phyloP scores from a whole-genome alignment of 2,888 invertebrate genomes.

The Neria commutata region DNA sequence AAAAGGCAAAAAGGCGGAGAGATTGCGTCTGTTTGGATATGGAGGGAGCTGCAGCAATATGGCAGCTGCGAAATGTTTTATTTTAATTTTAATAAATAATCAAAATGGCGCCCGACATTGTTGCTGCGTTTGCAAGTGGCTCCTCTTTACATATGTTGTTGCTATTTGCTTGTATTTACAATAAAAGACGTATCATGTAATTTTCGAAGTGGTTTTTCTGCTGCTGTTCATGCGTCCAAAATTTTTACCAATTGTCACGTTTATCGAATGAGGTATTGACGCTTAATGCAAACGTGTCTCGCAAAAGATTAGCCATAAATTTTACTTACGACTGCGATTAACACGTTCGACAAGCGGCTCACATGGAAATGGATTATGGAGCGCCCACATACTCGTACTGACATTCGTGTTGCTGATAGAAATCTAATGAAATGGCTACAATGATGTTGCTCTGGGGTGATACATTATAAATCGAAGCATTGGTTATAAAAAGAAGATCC shows the following conservation, averaged over 20 bases:
- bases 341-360: too few relatives aligned
- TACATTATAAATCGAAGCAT: too few relatives aligned
- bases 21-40: too few relatives aligned
- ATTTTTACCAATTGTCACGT: constrained; percentile 4
- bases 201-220: background rate
- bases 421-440: too few relatives aligned
- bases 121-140: background rate
- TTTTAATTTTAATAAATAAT: constrained; percentile 57
- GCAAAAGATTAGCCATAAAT: constrained; percentile 27
- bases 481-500: too few relatives aligned
- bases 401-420: too few relatives aligned
- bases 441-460: too few relatives aligned
- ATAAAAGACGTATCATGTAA: constrained; percentile 4
- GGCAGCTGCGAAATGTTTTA: constrained; percentile 18
- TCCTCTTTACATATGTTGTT: background rate
- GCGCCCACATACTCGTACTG: too few relatives aligned
- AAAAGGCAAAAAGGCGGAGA: too few relatives aligned
- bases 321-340: constrained; percentile 22
- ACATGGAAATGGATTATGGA: too few relatives aligned
- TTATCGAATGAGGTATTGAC: constrained; percentile 11
- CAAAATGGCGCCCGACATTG: constrained; percentile 44
- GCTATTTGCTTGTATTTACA: background rate
- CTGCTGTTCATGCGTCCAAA: background rate
- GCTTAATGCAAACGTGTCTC: background rate
- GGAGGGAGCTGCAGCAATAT: constrained; percentile 5